Base-by-base conservation (phyloP, 1,140 invertebrate genomes). In the Drosophila sp. region DNA sequence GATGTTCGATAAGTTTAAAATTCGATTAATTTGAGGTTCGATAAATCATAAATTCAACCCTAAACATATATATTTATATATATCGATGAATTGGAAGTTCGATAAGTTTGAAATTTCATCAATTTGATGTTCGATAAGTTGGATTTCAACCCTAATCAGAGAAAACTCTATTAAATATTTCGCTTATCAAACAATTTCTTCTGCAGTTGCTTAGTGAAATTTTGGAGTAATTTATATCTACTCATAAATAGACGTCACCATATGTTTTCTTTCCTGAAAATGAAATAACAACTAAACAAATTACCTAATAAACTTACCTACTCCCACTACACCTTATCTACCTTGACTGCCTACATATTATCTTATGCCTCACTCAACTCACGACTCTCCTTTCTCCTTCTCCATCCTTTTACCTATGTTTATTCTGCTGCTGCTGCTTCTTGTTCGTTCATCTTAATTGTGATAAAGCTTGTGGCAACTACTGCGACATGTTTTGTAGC, bases 401-500 rank as follows among this genome's bases (percentile, higher is more conserved):
- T 6, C 5, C 35, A 38, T 17, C 17, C 17, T 17, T 38, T 38
- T 10, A 38, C 35, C 35, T 38, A 38, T 38, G 35, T 38, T 38
- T 38, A 38, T 38, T 38, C 35, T 75, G 38, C 72, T 17, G 38
- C 72, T 17, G 17, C 17, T 68, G 64, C 56, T 72, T 47, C 23
- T 50, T 50, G 72, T 75, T 72, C 72, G 33, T 38, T 72, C 54
- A 67, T 76, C 44, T 72, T 76, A 80, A 80, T 76, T 80, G 78
- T 80, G 78, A 80, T 80, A 76, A 80, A 80, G 68, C 67, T 80
- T 57, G 76, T 66, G 71, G 61, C 66, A 76, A 74, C 71, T 70
- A 50, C 44, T 50, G 77, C 66, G 77, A 80, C 77, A 75, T 80
- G 77, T 80, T 17, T 80, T 57, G 60, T 35, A 69, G 44, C 40